Percentiles rank a stretch among this genome's conserved stretches.
These are phyloP conservation scores for Tetraneura akinire DNA, from an alignment of 1,140 invertebrate species.

Conservation along the genomic window DNA sequence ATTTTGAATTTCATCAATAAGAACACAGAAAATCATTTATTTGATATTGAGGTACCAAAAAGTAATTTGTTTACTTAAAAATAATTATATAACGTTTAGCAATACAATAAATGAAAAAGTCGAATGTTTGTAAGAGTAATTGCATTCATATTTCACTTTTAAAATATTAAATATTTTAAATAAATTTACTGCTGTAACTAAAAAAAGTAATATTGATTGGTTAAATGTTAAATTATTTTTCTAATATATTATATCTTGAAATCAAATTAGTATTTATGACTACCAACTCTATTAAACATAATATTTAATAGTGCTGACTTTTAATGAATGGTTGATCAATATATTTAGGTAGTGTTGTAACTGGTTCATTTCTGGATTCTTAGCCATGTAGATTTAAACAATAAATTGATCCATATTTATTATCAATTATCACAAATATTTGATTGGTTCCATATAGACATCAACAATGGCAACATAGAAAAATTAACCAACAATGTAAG, in stretches of 20 bases:
- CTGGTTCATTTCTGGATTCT: neutral
- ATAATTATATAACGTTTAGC: too few species aligned
- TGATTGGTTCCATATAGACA: neutral
- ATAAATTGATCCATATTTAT: neutral
- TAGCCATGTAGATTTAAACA: too few species aligned
- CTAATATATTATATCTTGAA: too few species aligned
- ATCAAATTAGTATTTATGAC: constrained; percentile 12
- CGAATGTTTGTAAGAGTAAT: too few species aligned
- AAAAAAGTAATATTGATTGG: too few species aligned
- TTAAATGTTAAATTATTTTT: too few species aligned
- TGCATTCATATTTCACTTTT: too few species aligned
- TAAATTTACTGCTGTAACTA: too few species aligned
- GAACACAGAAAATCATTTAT: neutral
- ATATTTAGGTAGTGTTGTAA: constrained; percentile 6
- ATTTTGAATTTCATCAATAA: neutral
- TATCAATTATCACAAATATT: constrained; percentile 15
- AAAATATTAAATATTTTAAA: too few species aligned
- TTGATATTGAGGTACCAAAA: too few species aligned
- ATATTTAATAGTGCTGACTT: neutral
- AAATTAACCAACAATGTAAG: neutral
- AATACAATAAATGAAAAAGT: too few species aligned
- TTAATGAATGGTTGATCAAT: neutral
- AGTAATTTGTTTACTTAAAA: too few species aligned
- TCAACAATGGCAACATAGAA: neutral
- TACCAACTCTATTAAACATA: constrained; percentile 15